Conservation (phyloP, 2,113 vertebrate genomes). For the Lampris megalopsis region DNA sequence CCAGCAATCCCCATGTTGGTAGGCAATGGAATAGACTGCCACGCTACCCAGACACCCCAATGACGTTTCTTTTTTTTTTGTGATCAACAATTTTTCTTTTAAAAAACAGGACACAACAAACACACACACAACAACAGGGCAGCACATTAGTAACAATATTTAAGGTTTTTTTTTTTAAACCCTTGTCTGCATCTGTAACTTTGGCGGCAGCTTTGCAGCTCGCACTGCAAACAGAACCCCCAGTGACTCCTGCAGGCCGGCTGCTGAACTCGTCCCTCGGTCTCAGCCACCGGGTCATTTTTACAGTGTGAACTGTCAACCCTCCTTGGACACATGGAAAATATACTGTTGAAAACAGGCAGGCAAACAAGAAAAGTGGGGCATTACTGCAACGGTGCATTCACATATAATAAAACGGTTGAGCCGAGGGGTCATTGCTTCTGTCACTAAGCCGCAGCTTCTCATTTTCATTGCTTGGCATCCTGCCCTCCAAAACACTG, state of each 20-base stretch:
- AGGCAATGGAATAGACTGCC: too few species aligned
- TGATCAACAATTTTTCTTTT: too few species aligned
- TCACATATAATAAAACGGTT: slow-evolving; percentile 57
- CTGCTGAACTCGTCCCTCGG: not conserved
- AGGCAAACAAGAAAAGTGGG: slow-evolving; percentile 43
- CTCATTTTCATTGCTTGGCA: slow-evolving; percentile 62
- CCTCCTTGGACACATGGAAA: slow-evolving; percentile 25
- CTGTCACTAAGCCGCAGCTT: slow-evolving; percentile 65
- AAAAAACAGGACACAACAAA: too few species aligned
- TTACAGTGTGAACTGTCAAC: not conserved
- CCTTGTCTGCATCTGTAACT: not conserved
- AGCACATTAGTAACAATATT: too few species aligned
- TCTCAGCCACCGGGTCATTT: not conserved
- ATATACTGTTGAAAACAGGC: slow-evolving; percentile 34
- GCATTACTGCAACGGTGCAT: slow-evolving; percentile 51
- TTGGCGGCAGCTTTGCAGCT: not conserved
- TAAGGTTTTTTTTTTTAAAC: not conserved
- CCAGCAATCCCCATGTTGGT: too few species aligned
- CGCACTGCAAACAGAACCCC: not conserved
- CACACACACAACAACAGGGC: too few species aligned
- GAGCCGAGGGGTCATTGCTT: slow-evolving; percentile 63
- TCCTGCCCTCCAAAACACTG: slow-evolving; percentile 52
- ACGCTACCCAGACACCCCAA: too few species aligned
- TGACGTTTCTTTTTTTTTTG: too few species aligned
- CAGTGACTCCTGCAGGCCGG: not conserved